Percentiles rank a stretch among this genome's conserved stretches.
Conservation (phyloP, 2,113 vertebrate genomes). For the Siphamia tubifer region DNA sequence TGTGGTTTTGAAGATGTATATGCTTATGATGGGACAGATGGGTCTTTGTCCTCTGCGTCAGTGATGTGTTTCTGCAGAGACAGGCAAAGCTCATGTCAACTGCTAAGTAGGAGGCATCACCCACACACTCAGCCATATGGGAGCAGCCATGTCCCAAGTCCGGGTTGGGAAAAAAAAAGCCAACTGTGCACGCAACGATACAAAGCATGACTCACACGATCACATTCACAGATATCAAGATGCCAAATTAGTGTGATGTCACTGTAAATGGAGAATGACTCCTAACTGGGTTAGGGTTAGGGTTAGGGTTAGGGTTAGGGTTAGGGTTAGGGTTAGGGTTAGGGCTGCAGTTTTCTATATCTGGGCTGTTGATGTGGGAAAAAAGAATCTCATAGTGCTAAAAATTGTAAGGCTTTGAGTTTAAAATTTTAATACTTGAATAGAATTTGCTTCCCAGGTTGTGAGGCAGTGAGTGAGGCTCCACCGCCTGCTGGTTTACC, state of each 20-base stretch:
- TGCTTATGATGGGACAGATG: conserved; percentile 15
- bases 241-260: conserved; percentile 23
- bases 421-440: not conserved
- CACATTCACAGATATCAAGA: not conserved
- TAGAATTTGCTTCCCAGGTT: not conserved
- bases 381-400: not conserved
- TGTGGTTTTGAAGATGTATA: not conserved
- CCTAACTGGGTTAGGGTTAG: conserved; percentile 1
- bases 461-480: too few species aligned
- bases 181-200: not conserved
- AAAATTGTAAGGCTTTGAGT: not conserved
- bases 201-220: not conserved
- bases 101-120: conserved; percentile 17
- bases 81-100: not conserved
- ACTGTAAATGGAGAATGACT: conserved; percentile 17
- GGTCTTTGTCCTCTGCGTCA: conserved; percentile 6
- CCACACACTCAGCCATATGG: not conserved
- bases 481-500: too few species aligned
- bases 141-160: not conserved
- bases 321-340: too few species aligned
- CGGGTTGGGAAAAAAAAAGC: not conserved
- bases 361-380: not conserved
- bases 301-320: too few species aligned
- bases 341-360: not conserved
- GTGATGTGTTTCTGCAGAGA: not conserved